phyloP scores from a whole-genome alignment of 1,140 invertebrate genomes.

The Melitaea cinxia region DNA sequence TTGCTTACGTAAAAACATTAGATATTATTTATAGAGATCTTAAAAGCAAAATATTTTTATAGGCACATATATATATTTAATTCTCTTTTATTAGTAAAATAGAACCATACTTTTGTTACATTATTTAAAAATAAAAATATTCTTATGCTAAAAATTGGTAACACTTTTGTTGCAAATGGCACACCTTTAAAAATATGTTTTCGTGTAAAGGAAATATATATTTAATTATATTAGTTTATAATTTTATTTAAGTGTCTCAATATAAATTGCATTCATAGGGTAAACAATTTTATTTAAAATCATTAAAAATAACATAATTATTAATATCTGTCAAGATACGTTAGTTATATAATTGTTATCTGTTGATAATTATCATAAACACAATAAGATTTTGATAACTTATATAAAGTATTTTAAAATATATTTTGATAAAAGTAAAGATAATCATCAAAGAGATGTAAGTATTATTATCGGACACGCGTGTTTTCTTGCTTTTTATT shows the following conservation, averaged over 20 bases:
- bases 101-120: conserved; percentile 18
- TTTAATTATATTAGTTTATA: conserved; percentile 3
- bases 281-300: background rate
- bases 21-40: conserved; percentile 23
- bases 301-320: background rate
- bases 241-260: background rate
- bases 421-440: background rate
- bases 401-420: background rate
- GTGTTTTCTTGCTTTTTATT: conserved; percentile 80
- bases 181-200: conserved; percentile 24
- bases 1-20: conserved; percentile 13
- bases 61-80: background rate
- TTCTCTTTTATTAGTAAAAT: conserved; percentile 20
- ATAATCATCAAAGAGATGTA: background rate
- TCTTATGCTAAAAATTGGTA: conserved; percentile 25
- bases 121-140: conserved; percentile 19
- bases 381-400: background rate
- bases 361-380: background rate
- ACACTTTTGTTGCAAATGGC: conserved; percentile 26
- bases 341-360: conserved; percentile 5
- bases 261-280: background rate
- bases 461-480: conserved; percentile 57
- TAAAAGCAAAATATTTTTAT: conserved; percentile 10
- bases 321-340: background rate
- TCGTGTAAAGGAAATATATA: background rate